A percentile compares a stretch with the other conserved stretches of the same genome.
Conservation (phyloP, 2,888 invertebrate species). For the Gnatocerus cornutus region DNA sequence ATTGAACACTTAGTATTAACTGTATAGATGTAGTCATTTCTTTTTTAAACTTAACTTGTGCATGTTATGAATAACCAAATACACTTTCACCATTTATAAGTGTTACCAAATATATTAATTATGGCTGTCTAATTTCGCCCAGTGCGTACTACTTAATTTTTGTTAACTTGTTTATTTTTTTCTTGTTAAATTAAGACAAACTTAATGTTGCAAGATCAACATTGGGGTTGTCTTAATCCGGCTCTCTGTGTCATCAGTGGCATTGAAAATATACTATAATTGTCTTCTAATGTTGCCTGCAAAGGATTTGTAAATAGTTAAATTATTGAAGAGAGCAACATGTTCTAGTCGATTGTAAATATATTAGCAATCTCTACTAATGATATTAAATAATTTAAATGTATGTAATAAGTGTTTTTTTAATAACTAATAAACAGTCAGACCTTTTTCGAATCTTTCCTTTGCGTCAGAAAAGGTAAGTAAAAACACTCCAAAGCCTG, state of each 20-base stretch:
- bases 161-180: constrained; percentile 43
- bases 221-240: constrained; percentile 53
- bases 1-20: constrained; percentile 47
- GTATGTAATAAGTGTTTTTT: constrained; percentile 68
- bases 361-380: constrained; percentile 65
- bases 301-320: constrained; percentile 62
- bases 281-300: constrained; percentile 56
- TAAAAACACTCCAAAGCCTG: no score
- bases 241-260: constrained; percentile 53
- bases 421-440: constrained; percentile 65
- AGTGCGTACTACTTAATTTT: constrained; percentile 57
- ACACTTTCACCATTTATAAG: constrained; percentile 67
- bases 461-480: constrained; percentile 13
- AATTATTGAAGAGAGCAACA: constrained; percentile 60
- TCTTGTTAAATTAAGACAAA: constrained; percentile 47
- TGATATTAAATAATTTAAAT: constrained; percentile 66
- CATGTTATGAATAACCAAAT: constrained; percentile 60
- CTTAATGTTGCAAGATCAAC: constrained; percentile 47
- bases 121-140: constrained; percentile 62
- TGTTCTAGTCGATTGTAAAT: constrained; percentile 70
- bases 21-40: constrained; percentile 53
- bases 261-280: constrained; percentile 49
- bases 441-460: constrained; percentile 31
- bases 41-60: constrained; percentile 59
- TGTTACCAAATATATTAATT: constrained; percentile 68